Conservation (phyloP, 2,888 invertebrate genomes). For the Nomada flava region DNA sequence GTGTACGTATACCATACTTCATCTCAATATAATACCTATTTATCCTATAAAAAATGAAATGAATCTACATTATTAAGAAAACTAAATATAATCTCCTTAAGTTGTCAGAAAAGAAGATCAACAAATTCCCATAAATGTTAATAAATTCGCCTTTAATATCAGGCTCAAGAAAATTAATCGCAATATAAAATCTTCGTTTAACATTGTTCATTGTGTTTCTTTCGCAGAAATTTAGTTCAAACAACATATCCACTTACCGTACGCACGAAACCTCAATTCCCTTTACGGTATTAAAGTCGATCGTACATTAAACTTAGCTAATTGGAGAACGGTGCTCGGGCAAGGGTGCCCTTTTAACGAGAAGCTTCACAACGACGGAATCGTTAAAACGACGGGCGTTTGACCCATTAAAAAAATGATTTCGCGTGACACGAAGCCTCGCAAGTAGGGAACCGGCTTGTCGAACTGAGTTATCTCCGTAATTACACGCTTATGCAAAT, state of each 20-base stretch:
- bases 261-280: too few relatives aligned
- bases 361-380: too few relatives aligned
- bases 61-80: not conserved
- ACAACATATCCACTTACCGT: too few relatives aligned
- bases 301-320: too few relatives aligned
- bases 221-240: too few relatives aligned
- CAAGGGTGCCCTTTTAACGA: not conserved
- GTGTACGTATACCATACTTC: too few relatives aligned
- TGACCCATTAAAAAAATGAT: not conserved
- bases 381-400: not conserved
- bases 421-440: slow-evolving; percentile 1
- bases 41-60: not conserved
- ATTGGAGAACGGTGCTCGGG: too few relatives aligned
- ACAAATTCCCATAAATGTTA: too few relatives aligned
- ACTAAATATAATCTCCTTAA: too few relatives aligned
- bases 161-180: not conserved
- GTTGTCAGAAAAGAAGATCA: not conserved
- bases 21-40: not conserved
- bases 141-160: not conserved
- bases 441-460: not conserved
- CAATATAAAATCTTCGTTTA: too few relatives aligned
- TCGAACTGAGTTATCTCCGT: slow-evolving; percentile 40
- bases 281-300: too few relatives aligned
- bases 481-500: slow-evolving; percentile 63
- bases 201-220: too few relatives aligned